phyloP scores from a whole-genome alignment of 2,113 vertebrate species.

The Sprattus sprattus region DNA sequence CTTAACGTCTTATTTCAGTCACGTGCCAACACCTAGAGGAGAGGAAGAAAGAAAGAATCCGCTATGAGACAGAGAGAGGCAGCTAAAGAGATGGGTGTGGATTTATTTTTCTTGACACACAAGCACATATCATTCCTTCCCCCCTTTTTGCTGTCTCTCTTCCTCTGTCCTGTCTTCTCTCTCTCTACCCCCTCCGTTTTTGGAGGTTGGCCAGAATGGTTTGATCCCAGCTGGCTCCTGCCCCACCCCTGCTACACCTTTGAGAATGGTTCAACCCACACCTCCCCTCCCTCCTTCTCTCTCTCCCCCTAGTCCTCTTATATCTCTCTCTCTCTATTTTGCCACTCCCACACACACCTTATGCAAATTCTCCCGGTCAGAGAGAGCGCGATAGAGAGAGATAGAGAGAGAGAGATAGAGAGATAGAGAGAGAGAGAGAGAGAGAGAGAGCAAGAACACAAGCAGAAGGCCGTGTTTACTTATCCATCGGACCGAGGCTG shows the following conservation, averaged over 20 bases:
- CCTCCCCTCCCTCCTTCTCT: conserved; percentile 56
- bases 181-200: conserved; percentile 35
- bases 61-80: conserved; percentile 21
- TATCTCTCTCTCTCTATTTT: conserved; percentile 31
- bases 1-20: conserved; percentile 47
- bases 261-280: conserved; percentile 69
- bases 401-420: too few relatives aligned
- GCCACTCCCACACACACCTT: conserved; percentile 76
- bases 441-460: conserved; percentile 42
- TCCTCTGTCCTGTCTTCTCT: conserved; percentile 18
- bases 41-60: not conserved
- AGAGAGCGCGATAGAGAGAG: too few relatives aligned
- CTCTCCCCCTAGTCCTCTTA: conserved; percentile 32
- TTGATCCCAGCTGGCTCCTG: conserved; percentile 56
- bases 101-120: too few relatives aligned
- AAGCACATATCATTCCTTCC: not conserved
- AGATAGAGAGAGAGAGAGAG: conserved; percentile 58
- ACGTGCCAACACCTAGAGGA: not conserved
- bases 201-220: conserved; percentile 53
- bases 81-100: not conserved
- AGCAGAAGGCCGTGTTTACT: conserved; percentile 75
- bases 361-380: conserved; percentile 70
- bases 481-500: conserved; percentile 61
- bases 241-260: conserved; percentile 58
- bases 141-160: not conserved